phyloP scores from a whole-genome alignment of 2,797 vertebrate genomes.

The Agapornis canus region DNA sequence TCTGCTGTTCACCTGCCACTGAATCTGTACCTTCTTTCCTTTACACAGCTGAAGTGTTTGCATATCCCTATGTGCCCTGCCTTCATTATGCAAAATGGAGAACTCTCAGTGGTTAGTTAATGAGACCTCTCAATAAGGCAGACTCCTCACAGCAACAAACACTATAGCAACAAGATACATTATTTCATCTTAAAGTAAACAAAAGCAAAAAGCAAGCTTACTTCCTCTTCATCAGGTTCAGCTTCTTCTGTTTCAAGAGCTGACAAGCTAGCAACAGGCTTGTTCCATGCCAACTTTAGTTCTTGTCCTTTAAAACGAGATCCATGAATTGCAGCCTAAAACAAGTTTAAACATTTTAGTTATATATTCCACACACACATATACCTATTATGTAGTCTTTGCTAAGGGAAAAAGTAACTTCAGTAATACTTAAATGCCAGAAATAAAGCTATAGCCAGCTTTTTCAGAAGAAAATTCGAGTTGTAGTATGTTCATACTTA shows the following conservation, averaged over 20 bases:
- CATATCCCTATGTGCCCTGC: background rate
- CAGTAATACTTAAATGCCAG: background rate
- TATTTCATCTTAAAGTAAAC: background rate
- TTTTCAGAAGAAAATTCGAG: background rate
- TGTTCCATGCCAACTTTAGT: conserved; percentile 93
- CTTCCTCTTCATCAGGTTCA: conserved; percentile 95
- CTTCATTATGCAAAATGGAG: background rate
- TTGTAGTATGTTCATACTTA: background rate
- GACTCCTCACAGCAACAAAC: background rate
- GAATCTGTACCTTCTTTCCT: background rate
- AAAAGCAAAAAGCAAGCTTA: conserved; percentile 68
- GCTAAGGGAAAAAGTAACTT: background rate
- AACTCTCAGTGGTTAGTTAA: background rate
- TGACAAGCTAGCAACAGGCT: conserved; percentile 82
- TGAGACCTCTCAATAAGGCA: background rate
- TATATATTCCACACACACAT: background rate
- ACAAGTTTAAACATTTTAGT: conserved; percentile 39
- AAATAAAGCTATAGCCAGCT: background rate
- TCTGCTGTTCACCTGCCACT: background rate
- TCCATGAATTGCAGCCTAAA: conserved; percentile 92
- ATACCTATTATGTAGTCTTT: background rate
- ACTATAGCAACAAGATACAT: background rate
- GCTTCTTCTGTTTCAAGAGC: conserved; percentile 85
- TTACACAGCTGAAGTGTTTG: background rate
- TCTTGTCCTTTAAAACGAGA: conserved; percentile 89